Percentiles rank a stretch among this genome's conserved stretches.
phyloP scores from a whole-genome alignment of 2,797 vertebrate genomes.

The Perodicticus potto region DNA sequence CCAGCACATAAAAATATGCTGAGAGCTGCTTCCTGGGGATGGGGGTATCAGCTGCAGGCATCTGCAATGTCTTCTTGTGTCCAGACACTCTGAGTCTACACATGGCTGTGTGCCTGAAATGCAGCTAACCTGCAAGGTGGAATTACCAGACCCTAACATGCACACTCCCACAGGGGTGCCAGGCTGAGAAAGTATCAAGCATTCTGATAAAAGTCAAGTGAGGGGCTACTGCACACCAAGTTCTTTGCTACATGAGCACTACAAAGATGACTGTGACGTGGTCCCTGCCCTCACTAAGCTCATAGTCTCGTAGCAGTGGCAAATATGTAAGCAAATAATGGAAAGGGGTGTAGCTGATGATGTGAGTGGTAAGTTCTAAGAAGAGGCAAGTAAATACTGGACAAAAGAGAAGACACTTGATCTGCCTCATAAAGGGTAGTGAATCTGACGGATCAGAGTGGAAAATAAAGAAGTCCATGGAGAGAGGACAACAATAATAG shows the following conservation, averaged over 20 bases:
- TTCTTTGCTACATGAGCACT: neutral
- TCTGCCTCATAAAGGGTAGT: neutral
- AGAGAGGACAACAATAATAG: neutral
- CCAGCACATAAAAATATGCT: slow-evolving; percentile 56
- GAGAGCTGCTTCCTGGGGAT: slow-evolving; percentile 35
- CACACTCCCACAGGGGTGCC: rapidly evolving
- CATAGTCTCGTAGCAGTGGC: neutral
- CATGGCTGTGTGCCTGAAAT: neutral
- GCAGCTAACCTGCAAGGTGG: neutral
- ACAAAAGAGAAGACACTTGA: neutral
- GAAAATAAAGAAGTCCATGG: neutral
- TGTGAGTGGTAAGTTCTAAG: neutral
- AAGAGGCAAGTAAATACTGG: neutral
- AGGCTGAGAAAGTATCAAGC: neutral
- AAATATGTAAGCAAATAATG: neutral
- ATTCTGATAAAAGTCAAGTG: neutral
- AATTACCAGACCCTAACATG: neutral
- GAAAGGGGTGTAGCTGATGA: neutral
- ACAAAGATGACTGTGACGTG: neutral
- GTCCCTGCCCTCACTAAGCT: neutral
- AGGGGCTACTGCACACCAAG: neutral
- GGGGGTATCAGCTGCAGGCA: neutral
- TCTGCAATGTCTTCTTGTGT: neutral
- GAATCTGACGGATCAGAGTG: neutral
- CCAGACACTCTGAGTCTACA: neutral